Conservation (phyloP, 2,113 vertebrate species). For the Arothron firmamentum region DNA sequence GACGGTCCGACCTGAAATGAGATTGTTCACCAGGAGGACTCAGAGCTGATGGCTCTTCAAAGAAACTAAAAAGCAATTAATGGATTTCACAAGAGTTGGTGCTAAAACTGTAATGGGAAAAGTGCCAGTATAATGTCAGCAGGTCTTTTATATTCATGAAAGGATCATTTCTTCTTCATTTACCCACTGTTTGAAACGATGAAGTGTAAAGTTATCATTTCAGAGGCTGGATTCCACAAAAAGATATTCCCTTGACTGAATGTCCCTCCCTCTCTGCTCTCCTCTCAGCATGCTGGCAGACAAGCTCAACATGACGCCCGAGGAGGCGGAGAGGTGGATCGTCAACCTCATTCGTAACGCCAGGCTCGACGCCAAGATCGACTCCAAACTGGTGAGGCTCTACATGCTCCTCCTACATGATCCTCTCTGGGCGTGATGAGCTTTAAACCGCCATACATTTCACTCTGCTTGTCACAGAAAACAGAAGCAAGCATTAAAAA, state of each 20-base stretch:
- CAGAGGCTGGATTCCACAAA: neutral
- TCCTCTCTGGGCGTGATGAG: slow-evolving; percentile 7
- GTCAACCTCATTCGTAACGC: slow-evolving; percentile 98
- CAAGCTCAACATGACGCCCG: slow-evolving; percentile 97
- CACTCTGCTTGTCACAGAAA: neutral
- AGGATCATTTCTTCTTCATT: too few species aligned
- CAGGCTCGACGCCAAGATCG: slow-evolving; percentile 94
- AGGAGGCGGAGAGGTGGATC: slow-evolving; percentile 97
- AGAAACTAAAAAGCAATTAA: too few species aligned
- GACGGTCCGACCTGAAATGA: too few species aligned
- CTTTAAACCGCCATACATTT: neutral
- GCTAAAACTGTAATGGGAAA: too few species aligned
- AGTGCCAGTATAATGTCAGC: too few species aligned
- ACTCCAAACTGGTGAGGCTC: slow-evolving; percentile 92
- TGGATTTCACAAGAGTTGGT: too few species aligned
- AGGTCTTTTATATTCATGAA: too few species aligned
- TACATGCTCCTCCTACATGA: slow-evolving; percentile 15
- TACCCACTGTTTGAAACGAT: too few species aligned
- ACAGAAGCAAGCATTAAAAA: too few species aligned
- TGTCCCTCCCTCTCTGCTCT: neutral
- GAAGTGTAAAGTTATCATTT: too few species aligned
- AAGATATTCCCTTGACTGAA: slow-evolving; percentile 31
- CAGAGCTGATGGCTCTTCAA: too few species aligned
- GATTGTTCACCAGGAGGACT: too few species aligned
- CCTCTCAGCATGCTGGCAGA: slow-evolving; percentile 92